These are phyloP conservation scores for Holotrichia oblita DNA, from an alignment of 1,140 invertebrate species.

Conservation along the genomic window DNA sequence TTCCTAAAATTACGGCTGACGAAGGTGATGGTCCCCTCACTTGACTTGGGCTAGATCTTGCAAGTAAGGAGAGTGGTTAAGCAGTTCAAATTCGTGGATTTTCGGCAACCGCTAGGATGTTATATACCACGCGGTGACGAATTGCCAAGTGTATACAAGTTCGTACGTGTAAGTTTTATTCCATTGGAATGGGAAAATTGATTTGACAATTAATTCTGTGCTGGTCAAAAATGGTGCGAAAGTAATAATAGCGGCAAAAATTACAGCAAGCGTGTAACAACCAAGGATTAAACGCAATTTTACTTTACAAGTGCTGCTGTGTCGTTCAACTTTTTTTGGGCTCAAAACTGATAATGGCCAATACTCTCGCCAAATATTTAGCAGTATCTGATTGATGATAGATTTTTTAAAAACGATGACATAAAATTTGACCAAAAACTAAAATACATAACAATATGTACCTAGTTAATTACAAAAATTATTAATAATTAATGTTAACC, in stretches of 20 bases:
- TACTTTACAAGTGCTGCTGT: not conserved
- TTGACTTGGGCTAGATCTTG: too few species aligned
- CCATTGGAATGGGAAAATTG: constrained; percentile 23
- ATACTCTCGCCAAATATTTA: not conserved
- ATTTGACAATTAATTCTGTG: constrained; percentile 1
- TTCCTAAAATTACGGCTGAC: too few species aligned
- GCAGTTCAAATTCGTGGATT: too few species aligned
- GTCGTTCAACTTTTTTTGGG: not conserved
- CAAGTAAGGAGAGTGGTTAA: too few species aligned
- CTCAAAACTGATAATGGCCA: not conserved
- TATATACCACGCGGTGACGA: not conserved
- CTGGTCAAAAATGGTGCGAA: too few species aligned
- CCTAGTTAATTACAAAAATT: not conserved
- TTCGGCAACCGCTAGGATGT: too few species aligned
- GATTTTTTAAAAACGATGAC: not conserved
- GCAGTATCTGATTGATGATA: constrained; percentile 19
- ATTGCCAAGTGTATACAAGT: constrained; percentile 18
- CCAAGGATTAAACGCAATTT: not conserved
- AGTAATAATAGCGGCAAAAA: not conserved
- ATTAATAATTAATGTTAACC: not conserved
- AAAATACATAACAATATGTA: not conserved
- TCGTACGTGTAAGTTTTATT: constrained; percentile 24
- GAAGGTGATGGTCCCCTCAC: too few species aligned
- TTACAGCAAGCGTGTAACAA: not conserved
- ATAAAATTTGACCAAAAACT: not conserved